Base-by-base conservation (phyloP, 2,797 vertebrate genomes). In the Spatula versicolor region DNA sequence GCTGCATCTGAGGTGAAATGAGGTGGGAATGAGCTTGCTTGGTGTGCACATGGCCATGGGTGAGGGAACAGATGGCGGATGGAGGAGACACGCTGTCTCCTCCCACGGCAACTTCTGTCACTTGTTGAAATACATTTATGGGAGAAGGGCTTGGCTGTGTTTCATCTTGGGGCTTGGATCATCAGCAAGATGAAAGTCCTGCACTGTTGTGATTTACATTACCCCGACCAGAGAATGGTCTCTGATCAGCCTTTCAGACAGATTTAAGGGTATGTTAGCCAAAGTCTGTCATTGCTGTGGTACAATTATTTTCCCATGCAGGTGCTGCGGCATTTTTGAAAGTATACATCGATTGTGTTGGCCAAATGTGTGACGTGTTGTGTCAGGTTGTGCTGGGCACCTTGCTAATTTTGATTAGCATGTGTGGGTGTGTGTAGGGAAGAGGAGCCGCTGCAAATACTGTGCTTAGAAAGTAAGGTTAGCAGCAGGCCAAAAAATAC, bases 211-310 rank as follows among this genome's bases (percentile, higher is more conserved):
- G 15, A 11, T 56, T 55, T 59, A 11, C 67, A 59, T 55, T 50
- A 55, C 22, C 26, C 6, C 30, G 50, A 55, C 3, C 16, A 88
- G 28, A 16, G 46, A 62, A n/a, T 50, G 21, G 35, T 39, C 35
- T 62, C 33, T 76, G 26, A 45, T 45, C 31, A 73, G 35, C 30
- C 71, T 78, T 77, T 82, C 52, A 77, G 33, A 5, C 71, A 60
- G 56, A 66, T 25, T 35, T 66, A 30, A 54, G 64, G 6, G 9
- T 30, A 3, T 46, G 50, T 50, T 56, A 87, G 26, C 10, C 39
- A 54, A 73, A 56, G 37, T 22, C 8, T 1, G 1, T 17, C 3
- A 7, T 56, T 91, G 33, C n/a, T 67, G 37, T 60, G 0, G 0
- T 31, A 23, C 14, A 37, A 9, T 59, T 80, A 13, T 83, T 83